These are phyloP conservation scores for Myzus persicae DNA, from an alignment of 1,140 invertebrate genomes.

Conservation along the genomic window DNA sequence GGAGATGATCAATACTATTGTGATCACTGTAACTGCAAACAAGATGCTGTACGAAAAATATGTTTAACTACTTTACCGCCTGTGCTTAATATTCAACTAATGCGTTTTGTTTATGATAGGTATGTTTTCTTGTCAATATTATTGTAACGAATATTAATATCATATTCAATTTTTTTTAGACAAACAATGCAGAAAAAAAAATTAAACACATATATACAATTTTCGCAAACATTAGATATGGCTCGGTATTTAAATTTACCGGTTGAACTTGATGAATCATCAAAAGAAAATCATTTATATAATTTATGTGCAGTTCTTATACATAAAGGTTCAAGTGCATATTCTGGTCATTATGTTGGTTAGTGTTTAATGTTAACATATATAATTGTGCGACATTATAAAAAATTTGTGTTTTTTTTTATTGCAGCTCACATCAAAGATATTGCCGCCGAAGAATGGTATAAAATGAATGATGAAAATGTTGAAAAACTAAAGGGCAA, in stretches of 20 bases:
- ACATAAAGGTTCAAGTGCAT: slow-evolving; percentile 73
- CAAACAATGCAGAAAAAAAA: slow-evolving; percentile 75
- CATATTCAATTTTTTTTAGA: slow-evolving; percentile 63
- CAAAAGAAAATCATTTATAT: slow-evolving; percentile 67
- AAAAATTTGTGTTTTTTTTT: slow-evolving; percentile 10
- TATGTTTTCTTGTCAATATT: slow-evolving; percentile 62
- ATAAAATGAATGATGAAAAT: slow-evolving; percentile 76
- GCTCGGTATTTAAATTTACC: slow-evolving; percentile 64
- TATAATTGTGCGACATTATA: neutral
- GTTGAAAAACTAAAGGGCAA: slow-evolving; percentile 72
- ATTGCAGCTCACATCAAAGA: slow-evolving; percentile 69
- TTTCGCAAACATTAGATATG: slow-evolving; percentile 77
- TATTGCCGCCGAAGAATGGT: slow-evolving; percentile 70
- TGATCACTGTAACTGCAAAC: slow-evolving; percentile 70
- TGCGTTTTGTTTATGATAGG: slow-evolving; percentile 76
- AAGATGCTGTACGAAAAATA: slow-evolving; percentile 72
- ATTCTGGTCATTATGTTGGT: slow-evolving; percentile 77
- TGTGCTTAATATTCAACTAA: slow-evolving; percentile 76
- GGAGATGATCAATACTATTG: slow-evolving; percentile 76
- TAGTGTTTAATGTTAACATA: slow-evolving; percentile 63
- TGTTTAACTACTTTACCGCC: slow-evolving; percentile 71
- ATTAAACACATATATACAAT: slow-evolving; percentile 73
- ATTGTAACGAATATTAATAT: neutral
- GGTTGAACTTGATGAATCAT: slow-evolving; percentile 64
- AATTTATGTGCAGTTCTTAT: slow-evolving; percentile 74